A percentile compares a stretch with the other conserved stretches of the same genome.
Conservation (phyloP, 2,113 vertebrate genomes). For the Puntigrus tetrazona region DNA sequence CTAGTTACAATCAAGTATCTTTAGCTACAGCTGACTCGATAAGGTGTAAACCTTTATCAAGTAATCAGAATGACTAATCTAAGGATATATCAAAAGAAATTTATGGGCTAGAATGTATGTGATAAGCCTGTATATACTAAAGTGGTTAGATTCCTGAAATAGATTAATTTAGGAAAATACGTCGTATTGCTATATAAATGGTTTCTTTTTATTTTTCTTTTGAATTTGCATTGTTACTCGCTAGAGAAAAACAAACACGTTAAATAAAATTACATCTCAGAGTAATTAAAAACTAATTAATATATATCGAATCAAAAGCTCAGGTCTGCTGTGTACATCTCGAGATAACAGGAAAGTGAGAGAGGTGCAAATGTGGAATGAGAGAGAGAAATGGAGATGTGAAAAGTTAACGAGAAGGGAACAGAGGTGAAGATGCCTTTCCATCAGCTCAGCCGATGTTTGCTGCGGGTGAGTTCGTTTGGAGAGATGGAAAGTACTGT, state of each 20-base stretch:
- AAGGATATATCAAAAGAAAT: not conserved
- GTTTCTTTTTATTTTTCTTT: not conserved
- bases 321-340: not conserved
- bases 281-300: no score
- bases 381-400: not conserved
- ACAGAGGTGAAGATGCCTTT: not conserved
- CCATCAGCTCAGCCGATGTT: not conserved
- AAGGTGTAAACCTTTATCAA: not conserved
- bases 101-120: not conserved
- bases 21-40: not conserved
- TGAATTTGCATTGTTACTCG: not conserved
- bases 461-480: constrained; percentile 18
- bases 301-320: not conserved
- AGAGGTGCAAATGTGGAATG: not conserved
- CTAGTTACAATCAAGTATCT: not conserved
- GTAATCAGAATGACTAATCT: not conserved
- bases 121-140: not conserved
- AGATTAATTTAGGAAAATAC: not conserved
- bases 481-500: constrained; percentile 19
- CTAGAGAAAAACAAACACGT: no score
- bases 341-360: not conserved
- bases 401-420: not conserved
- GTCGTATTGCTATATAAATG: not conserved
- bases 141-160: no score
- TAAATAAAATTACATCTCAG: not conserved